phyloP scores from a whole-genome alignment of 2,113 vertebrate species.

The Megaleporinus macrocephalus region DNA sequence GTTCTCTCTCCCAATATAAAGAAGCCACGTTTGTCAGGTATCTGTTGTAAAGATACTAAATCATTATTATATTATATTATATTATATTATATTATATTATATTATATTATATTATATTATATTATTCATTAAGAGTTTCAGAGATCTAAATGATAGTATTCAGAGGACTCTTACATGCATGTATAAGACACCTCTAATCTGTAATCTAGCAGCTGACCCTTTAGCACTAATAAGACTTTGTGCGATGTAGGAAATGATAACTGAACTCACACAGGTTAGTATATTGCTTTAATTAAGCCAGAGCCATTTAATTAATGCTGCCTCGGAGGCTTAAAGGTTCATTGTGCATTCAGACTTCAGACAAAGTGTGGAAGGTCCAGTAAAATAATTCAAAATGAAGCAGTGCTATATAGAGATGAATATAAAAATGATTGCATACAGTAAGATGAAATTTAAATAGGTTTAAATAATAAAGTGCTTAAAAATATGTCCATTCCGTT shows the following conservation, averaged over 20 bases:
- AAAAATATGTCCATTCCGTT: background rate
- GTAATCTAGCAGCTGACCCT: background rate
- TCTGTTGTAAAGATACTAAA: background rate
- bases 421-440: background rate
- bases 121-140: too few relatives aligned
- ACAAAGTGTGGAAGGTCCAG: background rate
- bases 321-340: background rate
- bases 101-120: too few relatives aligned
- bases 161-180: background rate
- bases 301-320: background rate
- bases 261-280: background rate
- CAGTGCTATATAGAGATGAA: background rate
- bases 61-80: too few relatives aligned
- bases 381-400: background rate
- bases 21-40: background rate
- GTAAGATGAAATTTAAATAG: background rate
- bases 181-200: background rate
- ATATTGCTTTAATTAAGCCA: background rate
- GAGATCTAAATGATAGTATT: background rate
- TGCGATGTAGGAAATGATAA: background rate
- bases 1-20: background rate
- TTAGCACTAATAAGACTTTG: background rate
- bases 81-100: too few relatives aligned
- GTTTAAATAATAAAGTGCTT: background rate
- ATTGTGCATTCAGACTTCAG: background rate